phyloP scores from a whole-genome alignment of 2,113 vertebrate genomes.

The Rhinopithecus roxellana region DNA sequence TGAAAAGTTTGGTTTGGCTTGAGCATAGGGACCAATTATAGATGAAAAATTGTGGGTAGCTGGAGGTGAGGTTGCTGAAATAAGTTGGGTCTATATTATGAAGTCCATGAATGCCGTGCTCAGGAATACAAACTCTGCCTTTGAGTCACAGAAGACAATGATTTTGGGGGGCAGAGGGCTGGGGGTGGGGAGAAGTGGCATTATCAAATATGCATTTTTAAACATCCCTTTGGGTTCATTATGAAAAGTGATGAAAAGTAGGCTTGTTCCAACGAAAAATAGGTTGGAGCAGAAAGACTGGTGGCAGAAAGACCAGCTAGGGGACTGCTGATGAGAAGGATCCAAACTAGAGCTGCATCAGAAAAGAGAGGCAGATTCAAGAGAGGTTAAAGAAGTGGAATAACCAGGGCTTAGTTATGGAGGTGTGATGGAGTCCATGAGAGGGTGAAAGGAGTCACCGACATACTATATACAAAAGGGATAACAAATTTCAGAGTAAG shows the following conservation, averaged over 20 bases:
- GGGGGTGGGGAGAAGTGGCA: background rate
- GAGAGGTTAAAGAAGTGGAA: background rate
- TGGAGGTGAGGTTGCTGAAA: background rate
- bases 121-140: background rate
- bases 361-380: background rate
- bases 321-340: background rate
- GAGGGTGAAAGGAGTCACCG: background rate
- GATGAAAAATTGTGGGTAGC: background rate
- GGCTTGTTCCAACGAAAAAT: background rate
- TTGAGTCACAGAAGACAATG: background rate
- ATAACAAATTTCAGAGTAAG: background rate
- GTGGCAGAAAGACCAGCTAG: background rate
- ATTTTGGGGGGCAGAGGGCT: background rate
- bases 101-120: background rate
- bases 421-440: background rate
- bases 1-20: constrained; percentile 9
- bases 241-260: background rate
- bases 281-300: background rate
- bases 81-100: background rate
- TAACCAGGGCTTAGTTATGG: background rate
- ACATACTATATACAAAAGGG: background rate
- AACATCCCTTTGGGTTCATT: background rate
- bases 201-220: background rate
- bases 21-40: background rate
- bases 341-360: background rate